These are phyloP conservation scores for Epirrhoe tristata DNA, from an alignment of 2,888 invertebrate genomes.

Conservation along the genomic window DNA sequence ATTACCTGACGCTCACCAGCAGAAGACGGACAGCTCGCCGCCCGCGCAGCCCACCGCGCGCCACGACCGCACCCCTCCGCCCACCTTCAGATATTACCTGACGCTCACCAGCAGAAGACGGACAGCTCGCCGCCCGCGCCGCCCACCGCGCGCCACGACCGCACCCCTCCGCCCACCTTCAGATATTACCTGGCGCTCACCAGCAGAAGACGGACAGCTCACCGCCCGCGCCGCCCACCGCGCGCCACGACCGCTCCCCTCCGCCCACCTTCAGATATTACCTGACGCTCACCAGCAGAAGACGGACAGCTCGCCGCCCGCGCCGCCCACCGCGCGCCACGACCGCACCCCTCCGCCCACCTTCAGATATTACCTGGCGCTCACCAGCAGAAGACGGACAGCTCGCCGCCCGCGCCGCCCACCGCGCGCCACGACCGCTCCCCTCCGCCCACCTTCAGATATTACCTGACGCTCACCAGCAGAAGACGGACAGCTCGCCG, in stretches of 20 bases:
- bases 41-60: conserved; percentile 88
- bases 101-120: conserved; percentile 92
- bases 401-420: no score
- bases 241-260: conserved; percentile 90
- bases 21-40: conserved; percentile 91
- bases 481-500: conserved; percentile 91
- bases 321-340: no score
- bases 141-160: conserved; percentile 90
- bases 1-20: conserved; percentile 92
- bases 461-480: conserved; percentile 92
- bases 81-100: conserved; percentile 91
- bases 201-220: conserved; percentile 93
- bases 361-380: no score
- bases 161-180: conserved; percentile 90
- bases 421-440: no score
- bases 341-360: no score
- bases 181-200: no score
- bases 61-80: conserved; percentile 91
- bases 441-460: no score
- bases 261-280: conserved; percentile 91
- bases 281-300: no score
- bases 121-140: conserved; percentile 90
- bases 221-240: conserved; percentile 88
- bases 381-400: no score
- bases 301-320: no score